Base-by-base conservation (phyloP, 2,113 vertebrate species). In the Grammatotria lemairii region DNA sequence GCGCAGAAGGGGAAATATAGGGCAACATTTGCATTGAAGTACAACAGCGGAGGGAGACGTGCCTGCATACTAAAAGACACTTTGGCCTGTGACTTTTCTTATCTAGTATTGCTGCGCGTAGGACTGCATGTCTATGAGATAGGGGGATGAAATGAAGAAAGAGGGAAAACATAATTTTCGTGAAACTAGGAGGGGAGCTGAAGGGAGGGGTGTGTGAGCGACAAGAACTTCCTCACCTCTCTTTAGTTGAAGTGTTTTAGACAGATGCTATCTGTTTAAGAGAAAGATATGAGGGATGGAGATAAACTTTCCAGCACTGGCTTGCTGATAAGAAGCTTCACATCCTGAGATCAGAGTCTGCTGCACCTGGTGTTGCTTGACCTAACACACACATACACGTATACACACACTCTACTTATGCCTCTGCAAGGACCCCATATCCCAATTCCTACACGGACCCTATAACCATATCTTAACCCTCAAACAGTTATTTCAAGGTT, bases 21-120 rank as follows among this genome's bases (percentile, higher is more conserved):
- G 90, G 54, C 91, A 89, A 26, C 75, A 92, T 94, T 94, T 94
- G 92, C 90, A 95, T 94, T 80, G 63, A 87, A 83, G 89, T 87
- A 88, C 91, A 86, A 89, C 79, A 79, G 80, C 9, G 28, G 78
- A 82, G 83, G 86, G 86, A 90, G 89, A 53, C 3, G 19, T 84
- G 53, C 8, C 55, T 87, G 88, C 82, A 89, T 88, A 54, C 85
- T 91, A 84, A 93, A 47, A 79, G 85, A 81, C 87, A 86, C 53
- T 79, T 55, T 57, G 87, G 83, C 83, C 91, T 81, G 9, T 84
- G 87, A 84, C 83, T 92, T 82, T 75, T 51, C 85, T 88, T 87
- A 90, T 93, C 92, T 85, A 38, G 45, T 23, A 14, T n/a, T 42
- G 63, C 45, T 82, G 80, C 9, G 49, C 82, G 82, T 57, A 86